Percentiles rank a stretch among this genome's conserved stretches.
phyloP scores from a whole-genome alignment of 2,113 vertebrate species.

The Mobula birostris region DNA sequence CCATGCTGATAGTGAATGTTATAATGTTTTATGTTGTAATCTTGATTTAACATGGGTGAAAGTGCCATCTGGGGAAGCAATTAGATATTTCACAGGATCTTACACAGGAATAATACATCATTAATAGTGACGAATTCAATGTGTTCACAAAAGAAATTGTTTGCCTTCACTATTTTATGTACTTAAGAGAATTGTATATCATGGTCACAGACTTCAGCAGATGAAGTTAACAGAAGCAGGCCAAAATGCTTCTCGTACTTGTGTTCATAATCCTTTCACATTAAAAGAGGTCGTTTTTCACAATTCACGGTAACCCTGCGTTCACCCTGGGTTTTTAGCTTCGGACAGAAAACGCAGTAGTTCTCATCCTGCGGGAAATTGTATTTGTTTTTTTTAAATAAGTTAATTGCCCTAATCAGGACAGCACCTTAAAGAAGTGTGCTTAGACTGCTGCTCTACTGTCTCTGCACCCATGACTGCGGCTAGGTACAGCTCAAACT shows the following conservation, averaged over 20 bases:
- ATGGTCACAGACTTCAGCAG: background rate
- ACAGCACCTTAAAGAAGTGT: no score
- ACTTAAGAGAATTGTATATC: conserved; percentile 26
- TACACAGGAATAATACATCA: background rate
- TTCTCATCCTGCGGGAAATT: no score
- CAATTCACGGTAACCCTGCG: background rate
- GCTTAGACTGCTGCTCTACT: no score
- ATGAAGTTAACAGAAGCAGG: background rate
- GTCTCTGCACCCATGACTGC: no score
- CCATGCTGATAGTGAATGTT: background rate
- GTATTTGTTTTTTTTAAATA: background rate
- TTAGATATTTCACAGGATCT: conserved; percentile 1
- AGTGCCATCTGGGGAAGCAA: conserved; percentile 7
- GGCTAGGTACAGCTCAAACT: no score
- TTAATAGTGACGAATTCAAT: conserved; percentile 30
- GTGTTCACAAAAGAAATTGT: conserved; percentile 19
- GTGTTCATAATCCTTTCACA: background rate
- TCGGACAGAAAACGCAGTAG: no score
- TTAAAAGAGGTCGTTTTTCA: background rate
- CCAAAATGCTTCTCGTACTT: background rate
- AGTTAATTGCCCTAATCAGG: no score
- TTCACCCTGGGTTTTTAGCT: background rate
- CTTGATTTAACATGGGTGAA: background rate
- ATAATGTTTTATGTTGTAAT: background rate
- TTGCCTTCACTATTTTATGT: conserved; percentile 23